Evolutionary conservation across 2,797 vertebrate species (phyloP), one percentile per base, ranked within the genome.

Genomic region (Chaenodraco wilsoni): DNA sequence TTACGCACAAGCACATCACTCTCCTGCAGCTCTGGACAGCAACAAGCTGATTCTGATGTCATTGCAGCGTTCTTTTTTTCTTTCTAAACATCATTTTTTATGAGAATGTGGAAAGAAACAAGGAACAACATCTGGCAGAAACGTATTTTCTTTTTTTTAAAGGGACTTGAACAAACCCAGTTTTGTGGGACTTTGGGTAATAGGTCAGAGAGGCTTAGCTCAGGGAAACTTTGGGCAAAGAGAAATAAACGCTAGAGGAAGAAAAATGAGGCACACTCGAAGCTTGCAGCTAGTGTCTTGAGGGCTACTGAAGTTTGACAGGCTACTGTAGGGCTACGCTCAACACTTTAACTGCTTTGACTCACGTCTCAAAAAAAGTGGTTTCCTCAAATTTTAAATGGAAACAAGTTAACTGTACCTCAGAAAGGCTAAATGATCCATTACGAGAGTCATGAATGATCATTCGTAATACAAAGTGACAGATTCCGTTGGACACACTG

Each of bases 111-210:
- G 93, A 94, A 94, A 93, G 89, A 87, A 91, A 89, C 80, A 80
- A 86, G 84, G 85, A 91, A 86, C 87, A 90, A 91, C 90, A 91
- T 91, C 88, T 94, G 93, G 90, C 79, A 85, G 86, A 88, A 93
- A 89, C 4, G 85, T 70, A 63, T 86, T 82, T 37, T 49, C 19
- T 91, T 87, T 79, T 60, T 63, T 91, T 87, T 73, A 80, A 91
- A 90, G 74, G 84, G 82, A 75, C 82, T 87, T 46, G 81, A 93
- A 95, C 94, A 95, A 92, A 93, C 89, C 82, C 3, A 56, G 90
- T 91, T 92, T 92, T 94, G 94, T 95, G 75, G 87, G 87, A 91
- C 85, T 90, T 87, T 90, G 87, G 91, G 87, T 93, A 92, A 91
- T 91, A 92, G 93, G 89, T 93, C 90, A 92, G 84, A 58, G 82